Percentiles rank a stretch among this genome's conserved stretches.
These are phyloP conservation scores for Metallyticus violacea DNA, from an alignment of 2,888 invertebrate genomes.

Conservation along the genomic window DNA sequence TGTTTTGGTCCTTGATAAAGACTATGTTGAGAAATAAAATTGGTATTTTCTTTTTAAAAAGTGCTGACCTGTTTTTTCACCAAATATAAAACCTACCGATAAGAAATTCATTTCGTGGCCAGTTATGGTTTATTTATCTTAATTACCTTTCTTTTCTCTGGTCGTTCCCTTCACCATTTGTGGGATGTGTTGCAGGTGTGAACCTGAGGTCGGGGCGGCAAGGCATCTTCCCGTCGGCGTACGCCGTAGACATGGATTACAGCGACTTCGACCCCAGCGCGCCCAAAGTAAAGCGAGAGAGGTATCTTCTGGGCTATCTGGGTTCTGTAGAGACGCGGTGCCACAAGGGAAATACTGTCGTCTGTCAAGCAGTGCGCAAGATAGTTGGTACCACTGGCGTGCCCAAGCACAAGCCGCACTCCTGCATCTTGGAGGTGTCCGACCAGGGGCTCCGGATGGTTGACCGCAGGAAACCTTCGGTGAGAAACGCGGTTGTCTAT, in stretches of 20 bases:
- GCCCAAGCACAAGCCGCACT: conserved; percentile 55
- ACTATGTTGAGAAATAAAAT: no score
- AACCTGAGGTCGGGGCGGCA: conserved; percentile 90
- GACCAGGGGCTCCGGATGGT: conserved; percentile 96
- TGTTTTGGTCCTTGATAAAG: no score
- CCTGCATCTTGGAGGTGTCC: conserved; percentile 90
- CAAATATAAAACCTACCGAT: no score
- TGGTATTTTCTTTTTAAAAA: no score
- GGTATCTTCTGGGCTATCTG: conserved; percentile 88
- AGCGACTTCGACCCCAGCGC: conserved; percentile 90
- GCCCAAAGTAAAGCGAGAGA: conserved; percentile 79
- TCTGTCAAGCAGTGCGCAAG: conserved; percentile 86
- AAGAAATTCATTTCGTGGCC: no score
- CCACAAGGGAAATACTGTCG: conserved; percentile 95
- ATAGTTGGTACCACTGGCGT: conserved; percentile 54
- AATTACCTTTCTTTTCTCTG: no score
- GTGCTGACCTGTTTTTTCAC: no score
- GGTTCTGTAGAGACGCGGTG: conserved; percentile 95
- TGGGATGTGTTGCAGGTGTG: conserved; percentile 74
- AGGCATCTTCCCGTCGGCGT: conserved; percentile 96
- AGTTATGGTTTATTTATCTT: no score
- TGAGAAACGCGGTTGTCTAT: no score
- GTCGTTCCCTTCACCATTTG: no score
- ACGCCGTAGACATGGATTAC: conserved; percentile 95
- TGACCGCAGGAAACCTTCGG: conserved; percentile 76